Evolutionary conservation across 2,113 vertebrate genomes (phyloP).

Genomic region (Rhynchomys soricoides): DNA sequence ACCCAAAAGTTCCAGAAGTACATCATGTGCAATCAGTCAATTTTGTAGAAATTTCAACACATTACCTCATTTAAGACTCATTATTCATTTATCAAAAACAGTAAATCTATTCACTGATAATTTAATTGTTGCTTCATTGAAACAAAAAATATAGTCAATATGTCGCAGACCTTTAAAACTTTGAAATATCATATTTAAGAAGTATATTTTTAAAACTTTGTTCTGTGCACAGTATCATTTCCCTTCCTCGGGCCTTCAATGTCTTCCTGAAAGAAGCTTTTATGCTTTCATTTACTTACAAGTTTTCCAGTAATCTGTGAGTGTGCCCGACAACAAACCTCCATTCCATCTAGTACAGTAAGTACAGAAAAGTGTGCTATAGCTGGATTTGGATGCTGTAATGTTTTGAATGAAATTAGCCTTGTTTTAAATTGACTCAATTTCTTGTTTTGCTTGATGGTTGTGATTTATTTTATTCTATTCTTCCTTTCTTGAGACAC

Average conservation of each 20-base stretch:
- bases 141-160: conserved; percentile 1
- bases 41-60: neutral
- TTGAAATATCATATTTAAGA: neutral
- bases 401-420: conserved; percentile 24
- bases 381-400: neutral
- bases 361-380: neutral
- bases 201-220: neutral
- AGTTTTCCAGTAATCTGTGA: conserved; percentile 14
- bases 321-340: neutral
- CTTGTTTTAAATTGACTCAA: conserved; percentile 34
- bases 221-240: neutral
- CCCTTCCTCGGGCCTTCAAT: neutral
- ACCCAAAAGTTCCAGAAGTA: neutral
- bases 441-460: neutral
- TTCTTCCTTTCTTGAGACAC: neutral
- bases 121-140: conserved; percentile 3
- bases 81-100: conserved; percentile 28
- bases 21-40: neutral
- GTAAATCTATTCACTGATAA: neutral
- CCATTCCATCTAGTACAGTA: neutral
- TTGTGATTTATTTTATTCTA: neutral
- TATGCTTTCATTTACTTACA: neutral
- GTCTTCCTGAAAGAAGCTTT: neutral
- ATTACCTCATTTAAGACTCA: neutral
- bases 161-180: neutral